phyloP scores from a whole-genome alignment of 2,888 invertebrate species.

The Kuschelorhynchus macadamiae region DNA sequence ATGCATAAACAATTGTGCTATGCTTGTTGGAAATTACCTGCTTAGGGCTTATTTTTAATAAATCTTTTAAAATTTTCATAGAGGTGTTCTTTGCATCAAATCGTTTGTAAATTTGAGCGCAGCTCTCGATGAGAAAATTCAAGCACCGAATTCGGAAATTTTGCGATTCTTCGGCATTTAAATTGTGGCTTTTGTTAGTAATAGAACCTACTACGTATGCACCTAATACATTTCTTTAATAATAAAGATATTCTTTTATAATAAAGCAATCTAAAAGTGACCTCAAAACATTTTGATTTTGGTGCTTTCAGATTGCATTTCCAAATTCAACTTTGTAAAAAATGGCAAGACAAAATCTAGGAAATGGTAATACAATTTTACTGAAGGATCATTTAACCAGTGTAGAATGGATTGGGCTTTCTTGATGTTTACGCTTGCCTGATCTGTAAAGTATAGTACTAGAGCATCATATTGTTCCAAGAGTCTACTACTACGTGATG shows the following conservation, averaged over 20 bases:
- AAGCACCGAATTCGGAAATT: slow-evolving; percentile 1
- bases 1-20: slow-evolving; percentile 3
- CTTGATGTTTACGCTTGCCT: background rate
- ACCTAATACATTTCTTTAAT: background rate
- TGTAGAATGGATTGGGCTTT: background rate
- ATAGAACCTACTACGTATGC: slow-evolving; percentile 7
- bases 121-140: background rate
- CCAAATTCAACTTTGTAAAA: slow-evolving; percentile 5
- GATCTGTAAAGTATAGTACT: slow-evolving; percentile 6
- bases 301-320: slow-evolving; percentile 5
- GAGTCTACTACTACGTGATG: slow-evolving; percentile 1
- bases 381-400: background rate
- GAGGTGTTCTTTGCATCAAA: slow-evolving; percentile 4
- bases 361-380: slow-evolving; percentile 2
- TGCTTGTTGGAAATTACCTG: background rate
- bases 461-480: slow-evolving; percentile 10
- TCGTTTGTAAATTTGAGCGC: slow-evolving; percentile 1
- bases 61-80: background rate
- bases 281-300: slow-evolving; percentile 2
- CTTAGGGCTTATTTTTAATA: background rate
- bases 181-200: background rate
- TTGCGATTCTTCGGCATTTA: background rate
- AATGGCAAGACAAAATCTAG: slow-evolving; percentile 2
- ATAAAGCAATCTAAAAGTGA: background rate
- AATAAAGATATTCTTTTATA: slow-evolving; percentile 2